Percentiles rank a stretch among this genome's conserved stretches.
Conservation (phyloP, 1,140 invertebrate genomes). For the Ostrea edulis region DNA sequence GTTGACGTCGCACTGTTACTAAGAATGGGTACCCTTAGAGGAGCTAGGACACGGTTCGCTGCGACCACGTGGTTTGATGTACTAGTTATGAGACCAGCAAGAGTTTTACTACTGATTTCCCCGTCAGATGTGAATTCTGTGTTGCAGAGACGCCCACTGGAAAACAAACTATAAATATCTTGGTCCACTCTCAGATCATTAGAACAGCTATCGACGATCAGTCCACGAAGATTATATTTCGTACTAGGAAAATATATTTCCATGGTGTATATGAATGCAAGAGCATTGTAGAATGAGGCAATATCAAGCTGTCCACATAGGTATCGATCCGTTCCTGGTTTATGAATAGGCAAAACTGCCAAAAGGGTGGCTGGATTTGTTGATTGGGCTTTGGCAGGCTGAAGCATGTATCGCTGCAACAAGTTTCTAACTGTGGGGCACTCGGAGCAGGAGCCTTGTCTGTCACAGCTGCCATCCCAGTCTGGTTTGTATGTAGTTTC, state of each 20-base stretch:
- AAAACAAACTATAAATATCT: conserved; percentile 76
- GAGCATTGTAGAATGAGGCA: conserved; percentile 61
- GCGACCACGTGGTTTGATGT: conserved; percentile 66
- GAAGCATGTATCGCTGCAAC: conserved; percentile 59
- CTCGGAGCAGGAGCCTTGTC: conserved; percentile 70
- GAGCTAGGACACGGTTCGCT: conserved; percentile 68
- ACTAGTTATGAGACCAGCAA: conserved; percentile 73
- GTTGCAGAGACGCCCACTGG: conserved; percentile 72
- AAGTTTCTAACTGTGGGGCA: conserved; percentile 70
- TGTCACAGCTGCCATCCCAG: conserved; percentile 72
- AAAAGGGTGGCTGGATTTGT: conserved; percentile 64
- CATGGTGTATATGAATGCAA: conserved; percentile 70
- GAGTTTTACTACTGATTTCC: conserved; percentile 54
- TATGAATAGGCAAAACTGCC: conserved; percentile 68
- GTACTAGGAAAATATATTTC: conserved; percentile 42
- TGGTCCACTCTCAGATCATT: conserved; percentile 71
- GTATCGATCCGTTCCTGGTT: conserved; percentile 65
- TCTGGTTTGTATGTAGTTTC: conserved; percentile 53
- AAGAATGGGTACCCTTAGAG: conserved; percentile 78
- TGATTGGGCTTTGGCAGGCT: conserved; percentile 16
- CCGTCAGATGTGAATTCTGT: conserved; percentile 53
- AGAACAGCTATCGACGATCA: conserved; percentile 75
- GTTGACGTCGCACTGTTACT: conserved; percentile 87
- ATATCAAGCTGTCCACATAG: conserved; percentile 71
- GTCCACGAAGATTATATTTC: conserved; percentile 60